phyloP scores from a whole-genome alignment of 2,888 invertebrate species.

The Megalurothrips usitatus region DNA sequence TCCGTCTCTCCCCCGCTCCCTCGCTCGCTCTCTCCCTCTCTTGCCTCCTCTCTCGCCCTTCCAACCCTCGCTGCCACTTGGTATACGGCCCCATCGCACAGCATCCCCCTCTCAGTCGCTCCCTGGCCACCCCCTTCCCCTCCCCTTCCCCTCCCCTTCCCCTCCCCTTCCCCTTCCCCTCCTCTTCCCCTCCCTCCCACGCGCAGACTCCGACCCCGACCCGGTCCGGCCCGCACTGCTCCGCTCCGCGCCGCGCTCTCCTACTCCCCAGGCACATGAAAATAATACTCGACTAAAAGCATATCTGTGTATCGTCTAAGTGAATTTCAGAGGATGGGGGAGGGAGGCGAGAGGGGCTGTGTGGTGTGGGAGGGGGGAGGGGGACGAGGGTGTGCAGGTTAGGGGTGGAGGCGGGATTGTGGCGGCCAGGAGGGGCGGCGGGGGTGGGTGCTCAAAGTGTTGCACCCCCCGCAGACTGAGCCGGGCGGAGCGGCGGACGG shows the following conservation, averaged over 20 bases:
- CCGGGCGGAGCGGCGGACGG: neutral
- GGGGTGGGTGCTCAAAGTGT: conserved; percentile 4
- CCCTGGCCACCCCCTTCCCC: neutral
- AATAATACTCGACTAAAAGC: conserved; percentile 44
- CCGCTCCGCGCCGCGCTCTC: conserved; percentile 29
- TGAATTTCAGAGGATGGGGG: conserved; percentile 23
- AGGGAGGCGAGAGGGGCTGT: neutral
- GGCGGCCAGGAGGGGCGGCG: neutral
- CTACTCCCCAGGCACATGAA: conserved; percentile 39
- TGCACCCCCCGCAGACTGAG: neutral
- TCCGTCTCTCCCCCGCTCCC: no score
- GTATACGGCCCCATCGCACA: neutral
- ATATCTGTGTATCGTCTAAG: conserved; percentile 41
- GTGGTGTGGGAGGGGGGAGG: neutral
- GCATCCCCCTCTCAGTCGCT: neutral
- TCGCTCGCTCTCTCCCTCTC: no score
- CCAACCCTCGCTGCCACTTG: neutral
- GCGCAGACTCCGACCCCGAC: conserved; percentile 34
- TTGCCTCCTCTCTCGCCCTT: neutral
- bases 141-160: neutral
- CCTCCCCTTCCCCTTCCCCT: neutral
- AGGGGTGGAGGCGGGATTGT: neutral
- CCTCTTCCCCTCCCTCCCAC: neutral
- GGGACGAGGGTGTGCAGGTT: neutral
- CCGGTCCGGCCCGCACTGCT: conserved; percentile 35